Percentiles rank a stretch among this genome's conserved stretches.
phyloP scores from a whole-genome alignment of 2,888 invertebrate species.

The Caenorhabditis parvicauda region DNA sequence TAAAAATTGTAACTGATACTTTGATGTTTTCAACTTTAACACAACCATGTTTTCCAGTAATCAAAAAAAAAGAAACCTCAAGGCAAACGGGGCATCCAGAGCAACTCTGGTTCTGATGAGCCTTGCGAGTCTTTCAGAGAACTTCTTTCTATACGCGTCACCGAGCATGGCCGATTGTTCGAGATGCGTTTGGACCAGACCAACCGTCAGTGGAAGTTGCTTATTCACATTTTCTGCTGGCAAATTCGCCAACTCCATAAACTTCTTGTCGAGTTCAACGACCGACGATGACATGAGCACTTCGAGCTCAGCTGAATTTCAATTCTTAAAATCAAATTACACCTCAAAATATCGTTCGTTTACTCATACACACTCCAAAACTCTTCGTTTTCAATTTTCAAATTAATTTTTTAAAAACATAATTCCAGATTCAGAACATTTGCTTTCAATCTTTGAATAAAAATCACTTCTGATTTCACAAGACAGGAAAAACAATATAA shows the following conservation, averaged over 20 bases:
- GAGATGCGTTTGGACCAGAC: constrained; percentile 32
- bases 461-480: too few species aligned
- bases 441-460: too few species aligned
- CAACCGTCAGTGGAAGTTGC: constrained; percentile 25
- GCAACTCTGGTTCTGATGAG: constrained; percentile 35
- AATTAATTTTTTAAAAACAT: background rate
- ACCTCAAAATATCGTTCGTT: too few species aligned
- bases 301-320: constrained; percentile 37
- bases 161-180: constrained; percentile 41
- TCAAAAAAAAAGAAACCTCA: constrained; percentile 1
- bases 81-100: constrained; percentile 26
- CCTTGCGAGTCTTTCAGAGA: constrained; percentile 40
- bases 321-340: too few species aligned
- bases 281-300: constrained; percentile 25
- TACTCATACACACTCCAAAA: background rate
- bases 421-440: background rate
- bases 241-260: constrained; percentile 25
- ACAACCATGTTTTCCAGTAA: too few species aligned
- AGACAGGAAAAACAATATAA: background rate
- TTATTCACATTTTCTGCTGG: constrained; percentile 19
- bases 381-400: too few species aligned
- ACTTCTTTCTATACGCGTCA: constrained; percentile 21
- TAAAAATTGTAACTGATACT: too few species aligned
- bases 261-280: constrained; percentile 32
- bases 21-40: too few species aligned